phyloP scores from a whole-genome alignment of 1,140 invertebrate species.

The Nasonia longicornis region DNA sequence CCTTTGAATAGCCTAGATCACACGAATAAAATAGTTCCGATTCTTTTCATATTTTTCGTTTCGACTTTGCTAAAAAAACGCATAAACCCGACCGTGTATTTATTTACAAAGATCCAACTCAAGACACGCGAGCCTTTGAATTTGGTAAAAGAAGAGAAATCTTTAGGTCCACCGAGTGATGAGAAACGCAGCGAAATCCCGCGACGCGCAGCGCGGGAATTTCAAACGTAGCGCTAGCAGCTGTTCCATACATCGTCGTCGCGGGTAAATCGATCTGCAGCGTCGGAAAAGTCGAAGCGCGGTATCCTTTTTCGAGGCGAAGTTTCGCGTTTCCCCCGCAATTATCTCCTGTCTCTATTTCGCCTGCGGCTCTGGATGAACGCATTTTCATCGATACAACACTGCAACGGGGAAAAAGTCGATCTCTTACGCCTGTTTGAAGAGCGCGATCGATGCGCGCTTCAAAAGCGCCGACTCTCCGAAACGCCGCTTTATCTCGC shows the following conservation, averaged over 20 bases:
- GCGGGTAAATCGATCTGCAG: slow-evolving; percentile 6
- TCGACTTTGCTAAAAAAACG: not conserved
- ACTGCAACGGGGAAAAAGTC: not conserved
- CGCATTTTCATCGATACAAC: not conserved
- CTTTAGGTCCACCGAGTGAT: not conserved
- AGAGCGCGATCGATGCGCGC: too few relatives aligned
- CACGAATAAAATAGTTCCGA: not conserved
- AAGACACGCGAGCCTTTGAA: too few relatives aligned
- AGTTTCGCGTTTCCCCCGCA: slow-evolving; percentile 23
- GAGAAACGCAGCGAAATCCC: not conserved
- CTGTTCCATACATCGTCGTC: not conserved
- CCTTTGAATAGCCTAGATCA: not conserved
- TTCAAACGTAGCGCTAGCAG: slow-evolving; percentile 13
- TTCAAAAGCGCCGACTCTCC: too few relatives aligned
- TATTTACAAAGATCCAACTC: not conserved
- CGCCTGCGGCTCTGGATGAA: not conserved
- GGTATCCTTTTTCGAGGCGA: not conserved
- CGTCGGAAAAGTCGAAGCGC: slow-evolving; percentile 18
- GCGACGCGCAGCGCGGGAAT: slow-evolving; percentile 6
- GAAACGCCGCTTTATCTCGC: too few relatives aligned
- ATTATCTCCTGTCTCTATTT: not conserved
- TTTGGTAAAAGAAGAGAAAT: not conserved
- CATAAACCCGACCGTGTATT: not conserved
- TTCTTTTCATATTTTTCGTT: not conserved
- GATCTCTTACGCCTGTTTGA: not conserved